phyloP scores from a whole-genome alignment of 2,113 vertebrate genomes.

The Hydrochoerus hydrochaeris region DNA sequence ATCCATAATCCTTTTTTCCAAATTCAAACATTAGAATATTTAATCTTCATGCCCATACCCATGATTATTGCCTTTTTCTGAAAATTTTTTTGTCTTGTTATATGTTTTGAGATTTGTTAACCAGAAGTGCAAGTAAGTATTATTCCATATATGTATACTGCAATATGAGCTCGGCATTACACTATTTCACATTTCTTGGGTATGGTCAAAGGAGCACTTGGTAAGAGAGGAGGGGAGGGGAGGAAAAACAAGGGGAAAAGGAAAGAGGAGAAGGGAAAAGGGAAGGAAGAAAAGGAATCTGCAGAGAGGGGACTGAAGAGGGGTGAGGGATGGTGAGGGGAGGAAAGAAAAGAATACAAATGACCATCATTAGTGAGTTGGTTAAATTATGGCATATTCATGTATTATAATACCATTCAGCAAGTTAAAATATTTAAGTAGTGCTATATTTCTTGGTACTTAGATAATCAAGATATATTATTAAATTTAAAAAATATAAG shows the following conservation, averaged over 20 bases:
- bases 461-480: conserved; percentile 49
- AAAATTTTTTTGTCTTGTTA: not conserved
- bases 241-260: not conserved
- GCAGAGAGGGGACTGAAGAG: not conserved
- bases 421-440: conserved; percentile 48
- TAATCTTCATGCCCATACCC: not conserved
- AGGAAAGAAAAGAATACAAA: conserved; percentile 5
- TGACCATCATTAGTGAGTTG: conserved; percentile 31
- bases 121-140: not conserved
- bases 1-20: conserved; percentile 24
- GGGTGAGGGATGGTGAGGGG: not conserved
- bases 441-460: not conserved
- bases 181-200: conserved; percentile 7
- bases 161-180: not conserved
- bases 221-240: not conserved
- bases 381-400: not conserved
- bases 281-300: not conserved
- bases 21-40: not conserved
- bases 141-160: not conserved
- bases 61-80: not conserved
- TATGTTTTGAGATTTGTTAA: not conserved
- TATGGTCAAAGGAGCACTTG: conserved; percentile 9
- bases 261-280: not conserved
- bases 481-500: conserved; percentile 35
- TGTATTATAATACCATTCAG: not conserved